Base-by-base conservation (phyloP, 2,888 invertebrate genomes). In the Tribolium freemani region DNA sequence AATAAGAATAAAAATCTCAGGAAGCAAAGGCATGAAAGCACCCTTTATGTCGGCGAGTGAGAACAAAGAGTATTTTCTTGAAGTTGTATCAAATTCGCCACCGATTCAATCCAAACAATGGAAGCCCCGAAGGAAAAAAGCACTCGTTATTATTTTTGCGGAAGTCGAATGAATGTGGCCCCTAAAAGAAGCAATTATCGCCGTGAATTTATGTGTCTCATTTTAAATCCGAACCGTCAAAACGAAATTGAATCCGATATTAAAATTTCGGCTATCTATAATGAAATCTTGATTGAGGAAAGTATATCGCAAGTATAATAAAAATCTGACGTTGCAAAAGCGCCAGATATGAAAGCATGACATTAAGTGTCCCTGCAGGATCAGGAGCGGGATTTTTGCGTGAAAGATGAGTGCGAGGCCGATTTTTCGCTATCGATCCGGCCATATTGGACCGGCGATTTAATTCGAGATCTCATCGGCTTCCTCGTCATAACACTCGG, bases 211-310 rank as follows among this genome's bases (percentile, higher is more conserved):
- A 81, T 82, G 81, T 81, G 79, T 76, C 77, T 77, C 81, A 74
- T 76, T 81, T 77, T 77, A 78, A 81, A 79, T 78, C 80, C 78
- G 75, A 79, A 80, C 80, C 79, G 82, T 82, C 82, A 81, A 81
- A 82, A 82, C 75, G 83, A 82, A 85, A 86, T 85, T 85, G 85
- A 85, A 85, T 86, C 83, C 83, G 82, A 85, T 85, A 86, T 86
- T 86, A 85, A 86, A 86, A 85, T 84, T 85, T 83, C 77, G 83
- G 81, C 82, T 86, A 86, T 86, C 86, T 86, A 86, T 86, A 86
- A 86, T 86, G 85, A 86, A 86, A 86, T 86, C 86, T 86, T 85
- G 85, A 86, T 86, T 86, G 85, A 82, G 84, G 83, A 83, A 83
- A 83, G 84, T 83, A 84, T 84, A 85, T 85, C 81, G 82, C 80